Evolutionary conservation across 2,888 invertebrate genomes (phyloP).

Genomic region (Labia minor): DNA sequence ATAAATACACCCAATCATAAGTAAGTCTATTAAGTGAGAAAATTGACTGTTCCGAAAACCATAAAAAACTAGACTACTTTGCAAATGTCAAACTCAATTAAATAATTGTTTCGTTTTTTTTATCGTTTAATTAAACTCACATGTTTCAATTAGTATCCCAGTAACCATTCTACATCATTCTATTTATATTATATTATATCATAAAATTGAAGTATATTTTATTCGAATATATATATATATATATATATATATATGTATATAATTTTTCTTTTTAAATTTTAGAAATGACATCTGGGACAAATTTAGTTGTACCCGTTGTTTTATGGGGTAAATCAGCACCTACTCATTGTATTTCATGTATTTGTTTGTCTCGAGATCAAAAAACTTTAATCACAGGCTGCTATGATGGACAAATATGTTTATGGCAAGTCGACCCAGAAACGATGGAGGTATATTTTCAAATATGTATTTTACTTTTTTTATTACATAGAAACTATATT

Average conservation of each 20-base stretch:
- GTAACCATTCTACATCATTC: too few species aligned
- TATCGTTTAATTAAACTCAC: not conserved
- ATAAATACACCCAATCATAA: not conserved
- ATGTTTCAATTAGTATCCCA: not conserved
- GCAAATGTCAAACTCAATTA: not conserved
- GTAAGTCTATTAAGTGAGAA: not conserved
- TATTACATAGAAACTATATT: not conserved
- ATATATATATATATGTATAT: too few species aligned
- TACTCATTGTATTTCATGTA: constrained; percentile 90
- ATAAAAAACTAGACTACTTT: not conserved
- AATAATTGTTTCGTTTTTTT: not conserved
- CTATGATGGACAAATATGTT: constrained; percentile 94
- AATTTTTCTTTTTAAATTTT: not conserved
- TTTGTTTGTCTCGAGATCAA: constrained; percentile 84
- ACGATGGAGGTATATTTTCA: constrained; percentile 49
- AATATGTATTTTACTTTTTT: constrained; percentile 18
- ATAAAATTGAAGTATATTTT: too few species aligned
- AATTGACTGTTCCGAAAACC: not conserved
- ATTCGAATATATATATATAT: too few species aligned
- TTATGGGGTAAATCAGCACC: constrained; percentile 95
- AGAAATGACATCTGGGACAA: constrained; percentile 63
- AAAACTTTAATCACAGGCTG: constrained; percentile 90
- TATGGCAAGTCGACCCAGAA: constrained; percentile 83
- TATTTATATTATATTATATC: too few species aligned
- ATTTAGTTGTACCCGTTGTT: constrained; percentile 91